Conservation (phyloP, 2,888 invertebrate species). For the Boloria euphrosyne region DNA sequence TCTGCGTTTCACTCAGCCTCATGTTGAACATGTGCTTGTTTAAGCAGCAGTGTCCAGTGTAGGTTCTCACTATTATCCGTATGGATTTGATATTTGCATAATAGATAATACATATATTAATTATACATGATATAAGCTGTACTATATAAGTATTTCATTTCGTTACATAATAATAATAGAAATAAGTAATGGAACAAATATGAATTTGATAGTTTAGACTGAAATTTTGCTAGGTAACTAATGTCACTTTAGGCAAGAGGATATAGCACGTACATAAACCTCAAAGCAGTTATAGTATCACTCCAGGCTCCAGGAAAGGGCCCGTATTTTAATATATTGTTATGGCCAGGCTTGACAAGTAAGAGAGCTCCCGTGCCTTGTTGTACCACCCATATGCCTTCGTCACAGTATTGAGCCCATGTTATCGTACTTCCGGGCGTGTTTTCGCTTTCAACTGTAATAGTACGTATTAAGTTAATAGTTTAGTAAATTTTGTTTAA, state of each 20-base stretch:
- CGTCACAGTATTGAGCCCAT: constrained; percentile 69
- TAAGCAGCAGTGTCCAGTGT: no score
- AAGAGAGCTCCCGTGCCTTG: constrained; percentile 67
- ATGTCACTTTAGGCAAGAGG: background rate
- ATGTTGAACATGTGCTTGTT: no score
- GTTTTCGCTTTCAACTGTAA: constrained; percentile 67
- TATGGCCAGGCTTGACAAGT: constrained; percentile 58
- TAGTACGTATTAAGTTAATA: background rate
- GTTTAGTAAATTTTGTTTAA: no score
- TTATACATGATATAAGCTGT: no score
- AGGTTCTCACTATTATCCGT: no score
- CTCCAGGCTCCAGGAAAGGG: constrained; percentile 71
- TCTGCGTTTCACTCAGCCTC: no score
- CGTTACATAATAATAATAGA: no score
- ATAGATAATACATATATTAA: no score
- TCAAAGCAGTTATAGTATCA: constrained; percentile 62
- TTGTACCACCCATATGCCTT: constrained; percentile 71
- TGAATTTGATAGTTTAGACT: background rate
- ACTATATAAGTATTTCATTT: no score
- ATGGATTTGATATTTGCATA: no score
- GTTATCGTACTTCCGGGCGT: constrained; percentile 65
- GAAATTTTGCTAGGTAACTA: background rate
- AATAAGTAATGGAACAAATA: no score
- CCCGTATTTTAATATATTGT: constrained; percentile 67
- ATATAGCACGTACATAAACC: constrained; percentile 60